Conservation (phyloP, 2,888 invertebrate species). For the Tiliacea aurago region DNA sequence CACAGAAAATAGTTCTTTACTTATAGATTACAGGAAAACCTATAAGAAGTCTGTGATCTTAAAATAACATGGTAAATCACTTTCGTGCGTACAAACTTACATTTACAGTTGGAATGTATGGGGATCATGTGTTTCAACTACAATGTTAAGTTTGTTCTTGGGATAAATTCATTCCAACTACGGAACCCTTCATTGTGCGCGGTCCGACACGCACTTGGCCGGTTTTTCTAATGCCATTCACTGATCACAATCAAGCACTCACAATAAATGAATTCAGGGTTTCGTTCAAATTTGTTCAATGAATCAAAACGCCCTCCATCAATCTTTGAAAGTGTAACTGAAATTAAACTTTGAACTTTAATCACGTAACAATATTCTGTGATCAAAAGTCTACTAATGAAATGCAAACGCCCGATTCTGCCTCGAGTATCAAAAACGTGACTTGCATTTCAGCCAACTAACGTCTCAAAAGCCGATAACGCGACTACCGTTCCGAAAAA, state of each 20-base stretch:
- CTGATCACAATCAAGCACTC: conserved; percentile 36
- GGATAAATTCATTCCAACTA: no score
- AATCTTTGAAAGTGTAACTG: conserved; percentile 53
- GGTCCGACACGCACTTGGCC: no score
- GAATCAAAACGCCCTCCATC: conserved; percentile 55
- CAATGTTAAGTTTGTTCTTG: no score
- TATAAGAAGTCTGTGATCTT: no score
- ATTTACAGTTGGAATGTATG: no score
- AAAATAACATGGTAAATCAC: no score
- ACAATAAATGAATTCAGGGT: conserved; percentile 31
- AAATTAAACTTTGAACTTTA: conserved; percentile 63
- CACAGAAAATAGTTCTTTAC: no score
- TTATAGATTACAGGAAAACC: no score
- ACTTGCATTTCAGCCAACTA: conserved; percentile 61
- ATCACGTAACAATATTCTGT: conserved; percentile 65
- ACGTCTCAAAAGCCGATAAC: conserved; percentile 62
- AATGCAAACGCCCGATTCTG: conserved; percentile 65
- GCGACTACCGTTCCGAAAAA: conserved; percentile 60
- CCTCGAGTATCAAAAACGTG: conserved; percentile 63
- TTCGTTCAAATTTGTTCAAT: conserved; percentile 49
- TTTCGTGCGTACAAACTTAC: no score
- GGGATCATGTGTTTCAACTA: no score
- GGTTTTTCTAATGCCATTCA: conserved; percentile 11
- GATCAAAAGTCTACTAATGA: conserved; percentile 66
- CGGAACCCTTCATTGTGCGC: no score